Conservation (phyloP, 2,888 invertebrate genomes). For the Abrostola triplasia region DNA sequence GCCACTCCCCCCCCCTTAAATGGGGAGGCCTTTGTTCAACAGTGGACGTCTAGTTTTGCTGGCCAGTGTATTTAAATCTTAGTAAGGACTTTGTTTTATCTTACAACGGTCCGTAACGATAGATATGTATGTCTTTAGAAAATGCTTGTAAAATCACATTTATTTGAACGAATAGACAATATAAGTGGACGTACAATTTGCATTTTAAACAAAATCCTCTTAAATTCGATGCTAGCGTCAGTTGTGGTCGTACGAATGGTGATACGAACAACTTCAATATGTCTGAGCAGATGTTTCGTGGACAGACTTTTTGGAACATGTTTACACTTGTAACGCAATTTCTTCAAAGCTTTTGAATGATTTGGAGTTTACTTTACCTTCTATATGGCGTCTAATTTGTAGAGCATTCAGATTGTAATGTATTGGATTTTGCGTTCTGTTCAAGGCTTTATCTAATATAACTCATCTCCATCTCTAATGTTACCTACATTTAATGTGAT, state of each 20-base stretch:
- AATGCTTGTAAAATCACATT: too few species aligned
- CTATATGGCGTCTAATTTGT: too few species aligned
- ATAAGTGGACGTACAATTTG: slow-evolving; percentile 22
- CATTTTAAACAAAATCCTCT: slow-evolving; percentile 20
- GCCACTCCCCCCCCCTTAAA: too few species aligned
- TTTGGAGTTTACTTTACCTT: background rate
- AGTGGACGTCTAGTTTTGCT: too few species aligned
- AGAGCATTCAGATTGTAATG: too few species aligned
- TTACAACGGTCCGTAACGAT: background rate
- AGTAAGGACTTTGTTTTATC: too few species aligned
- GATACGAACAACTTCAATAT: slow-evolving; percentile 7
- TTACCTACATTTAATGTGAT: too few species aligned
- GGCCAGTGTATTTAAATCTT: too few species aligned
- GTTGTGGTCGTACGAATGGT: background rate
- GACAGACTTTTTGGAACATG: slow-evolving; percentile 5
- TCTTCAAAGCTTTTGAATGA: background rate
- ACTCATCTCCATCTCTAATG: too few species aligned
- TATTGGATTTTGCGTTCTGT: too few species aligned
- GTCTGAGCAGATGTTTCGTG: slow-evolving; percentile 9
- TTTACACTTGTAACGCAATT: background rate
- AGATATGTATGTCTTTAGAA: too few species aligned
- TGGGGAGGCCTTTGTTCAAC: slow-evolving; percentile 2
- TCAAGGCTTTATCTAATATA: too few species aligned
- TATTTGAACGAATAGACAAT: slow-evolving; percentile 6
- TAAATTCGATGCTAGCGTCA: background rate